Base-by-base conservation (phyloP, 92 coral and sea anemone genomes). In the Plumapathes pennacea region DNA sequence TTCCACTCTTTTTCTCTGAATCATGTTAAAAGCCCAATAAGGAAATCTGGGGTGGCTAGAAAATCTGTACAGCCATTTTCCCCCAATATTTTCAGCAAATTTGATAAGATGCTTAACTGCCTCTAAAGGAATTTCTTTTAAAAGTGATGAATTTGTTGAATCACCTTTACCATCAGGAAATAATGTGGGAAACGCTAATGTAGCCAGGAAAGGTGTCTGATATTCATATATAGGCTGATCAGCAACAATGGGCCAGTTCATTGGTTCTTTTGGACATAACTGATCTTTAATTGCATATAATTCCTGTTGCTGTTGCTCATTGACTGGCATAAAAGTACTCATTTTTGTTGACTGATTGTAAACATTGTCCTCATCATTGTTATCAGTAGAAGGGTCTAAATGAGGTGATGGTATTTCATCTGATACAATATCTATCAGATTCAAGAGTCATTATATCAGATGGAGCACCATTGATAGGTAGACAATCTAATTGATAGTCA, bases 151-250 rank as follows among this genome's bases (percentile, higher is more conserved):
- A 48, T 75, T 75, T 53, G 82, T 64, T 56, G 82, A 74, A 65
- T 74, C 82, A 42, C 70, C 83, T 76, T 67, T 76, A 19, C 77
- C 77, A 55, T 57, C 68, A 54, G 84, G 84, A 52, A 62, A 74
- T 74, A 74, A 74, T 46, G 74, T 67, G 31, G 84, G 84, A 60
- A 76, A 67, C 26, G 77, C 84, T 56, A 76, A 27, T 46, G 77
- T 67, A 45, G 84, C 84, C 53, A 67, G 48, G 61, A 67, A 68
- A 45, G 71, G 29, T 43, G 69, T 57, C 51, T 69, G 51, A 50
- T 48, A 67, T 43, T 76, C 83, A 58, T 76, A 65, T 55, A 65
- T 21, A 22, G 77, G 84, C 50, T 51, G 28, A 52, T 57, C 49
- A 47, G 60, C 66, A 45, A 58, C 31, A 27, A 33, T 46, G 28